phyloP scores from a whole-genome alignment of 2,888 invertebrate genomes.

The Drosophila bunnanda region DNA sequence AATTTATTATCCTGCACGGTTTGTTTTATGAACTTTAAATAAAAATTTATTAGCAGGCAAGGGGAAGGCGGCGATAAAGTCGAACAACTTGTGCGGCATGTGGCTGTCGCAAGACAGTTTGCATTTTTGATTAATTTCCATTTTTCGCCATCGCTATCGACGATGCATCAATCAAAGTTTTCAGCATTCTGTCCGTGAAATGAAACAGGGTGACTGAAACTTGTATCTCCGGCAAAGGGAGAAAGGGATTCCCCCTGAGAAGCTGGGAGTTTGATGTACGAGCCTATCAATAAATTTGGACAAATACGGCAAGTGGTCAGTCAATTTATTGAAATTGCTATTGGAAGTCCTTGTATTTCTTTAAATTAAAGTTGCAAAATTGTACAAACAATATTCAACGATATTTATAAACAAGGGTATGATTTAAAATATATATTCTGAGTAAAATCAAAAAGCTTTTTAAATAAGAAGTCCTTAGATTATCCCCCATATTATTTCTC shows the following conservation, averaged over 20 bases:
- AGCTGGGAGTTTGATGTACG: constrained; percentile 30
- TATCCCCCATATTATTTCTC: not conserved
- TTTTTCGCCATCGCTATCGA: constrained; percentile 37
- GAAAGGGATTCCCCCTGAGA: not conserved
- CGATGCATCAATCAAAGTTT: constrained; percentile 57
- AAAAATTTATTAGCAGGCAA: constrained; percentile 62
- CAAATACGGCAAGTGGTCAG: constrained; percentile 37
- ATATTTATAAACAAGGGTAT: not conserved
- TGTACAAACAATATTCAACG: not conserved
- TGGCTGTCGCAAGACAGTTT: constrained; percentile 48
- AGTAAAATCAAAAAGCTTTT: not conserved
- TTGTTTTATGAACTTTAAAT: constrained; percentile 73
- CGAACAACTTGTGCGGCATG: constrained; percentile 50
- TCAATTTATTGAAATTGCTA: constrained; percentile 10
- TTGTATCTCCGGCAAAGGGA: constrained; percentile 8
- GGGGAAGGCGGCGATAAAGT: constrained; percentile 32
- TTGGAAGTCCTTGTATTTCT: not conserved
- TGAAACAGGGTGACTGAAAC: constrained; percentile 24
- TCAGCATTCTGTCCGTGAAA: constrained; percentile 48
- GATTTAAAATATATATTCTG: not conserved
- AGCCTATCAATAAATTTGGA: constrained; percentile 39
- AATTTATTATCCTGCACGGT: constrained; percentile 70
- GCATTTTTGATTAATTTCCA: constrained; percentile 54
- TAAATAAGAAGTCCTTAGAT: too few relatives aligned
- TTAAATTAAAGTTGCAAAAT: not conserved